phyloP scores from a whole-genome alignment of 2,797 vertebrate genomes.

The Pachyuromys duprasi region DNA sequence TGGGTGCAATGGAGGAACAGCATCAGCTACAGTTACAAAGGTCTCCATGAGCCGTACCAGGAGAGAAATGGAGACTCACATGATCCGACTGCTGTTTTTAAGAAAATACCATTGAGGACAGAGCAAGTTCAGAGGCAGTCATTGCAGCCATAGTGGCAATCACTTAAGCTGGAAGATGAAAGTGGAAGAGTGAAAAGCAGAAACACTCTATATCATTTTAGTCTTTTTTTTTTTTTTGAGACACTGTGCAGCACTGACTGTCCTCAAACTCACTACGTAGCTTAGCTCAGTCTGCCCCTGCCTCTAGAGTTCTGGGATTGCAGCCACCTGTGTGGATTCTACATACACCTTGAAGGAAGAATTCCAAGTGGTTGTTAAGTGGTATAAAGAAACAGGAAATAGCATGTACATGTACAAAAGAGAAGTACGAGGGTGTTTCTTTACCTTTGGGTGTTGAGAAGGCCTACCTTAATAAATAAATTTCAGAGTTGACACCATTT shows the following conservation, averaged over 20 bases:
- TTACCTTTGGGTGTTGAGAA: not conserved
- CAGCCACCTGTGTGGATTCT: not conserved
- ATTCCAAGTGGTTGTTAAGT: not conserved
- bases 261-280: not conserved
- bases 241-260: not conserved
- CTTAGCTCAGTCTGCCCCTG: not conserved
- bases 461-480: not conserved
- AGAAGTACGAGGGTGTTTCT: not conserved
- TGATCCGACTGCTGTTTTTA: conserved; percentile 18
- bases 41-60: not conserved
- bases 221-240: not conserved
- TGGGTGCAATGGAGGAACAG: not conserved
- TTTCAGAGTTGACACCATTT: not conserved
- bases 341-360: not conserved
- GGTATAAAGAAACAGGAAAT: conserved; percentile 36
- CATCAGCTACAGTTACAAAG: not conserved
- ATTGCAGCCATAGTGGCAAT: not conserved
- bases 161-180: not conserved
- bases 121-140: not conserved
- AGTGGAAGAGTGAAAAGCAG: not conserved
- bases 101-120: not conserved
- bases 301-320: not conserved
- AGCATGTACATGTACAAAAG: not conserved
- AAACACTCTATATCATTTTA: not conserved
- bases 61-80: not conserved